A percentile compares a stretch with the other conserved stretches of the same genome.
Conservation (phyloP, 2,113 vertebrate genomes). For the Regulus satrapa region DNA sequence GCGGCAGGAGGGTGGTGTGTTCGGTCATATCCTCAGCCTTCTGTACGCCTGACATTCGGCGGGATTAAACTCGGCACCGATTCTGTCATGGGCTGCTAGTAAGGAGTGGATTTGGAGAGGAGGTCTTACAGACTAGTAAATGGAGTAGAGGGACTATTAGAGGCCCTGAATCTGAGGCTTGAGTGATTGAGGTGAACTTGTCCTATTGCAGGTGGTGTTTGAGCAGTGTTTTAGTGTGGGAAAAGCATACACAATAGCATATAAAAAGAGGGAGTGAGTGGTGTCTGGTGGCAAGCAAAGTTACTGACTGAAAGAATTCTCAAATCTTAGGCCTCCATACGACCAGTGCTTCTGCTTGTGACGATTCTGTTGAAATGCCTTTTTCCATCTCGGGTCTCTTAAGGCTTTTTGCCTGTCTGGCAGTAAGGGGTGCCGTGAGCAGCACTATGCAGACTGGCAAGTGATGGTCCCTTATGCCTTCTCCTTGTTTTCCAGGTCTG, state of each 20-base stretch:
- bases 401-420: background rate
- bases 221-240: background rate
- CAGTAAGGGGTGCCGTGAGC: background rate
- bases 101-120: background rate
- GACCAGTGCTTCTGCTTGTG: fast-evolving
- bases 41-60: fast-evolving
- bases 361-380: background rate
- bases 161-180: background rate
- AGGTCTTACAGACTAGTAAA: background rate
- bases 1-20: background rate
- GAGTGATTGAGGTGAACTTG: background rate
- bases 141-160: background rate
- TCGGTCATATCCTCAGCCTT: too few species aligned
- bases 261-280: background rate
- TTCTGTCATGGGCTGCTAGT: fast-evolving
- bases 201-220: fast-evolving
- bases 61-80: fast-evolving
- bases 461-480: background rate
- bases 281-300: background rate
- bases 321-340: background rate
- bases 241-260: fast-evolving
- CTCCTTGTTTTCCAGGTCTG: background rate
- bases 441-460: background rate
- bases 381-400: background rate
- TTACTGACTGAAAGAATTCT: background rate